phyloP scores from a whole-genome alignment of 2,797 vertebrate species.

The Vultur gryphus region DNA sequence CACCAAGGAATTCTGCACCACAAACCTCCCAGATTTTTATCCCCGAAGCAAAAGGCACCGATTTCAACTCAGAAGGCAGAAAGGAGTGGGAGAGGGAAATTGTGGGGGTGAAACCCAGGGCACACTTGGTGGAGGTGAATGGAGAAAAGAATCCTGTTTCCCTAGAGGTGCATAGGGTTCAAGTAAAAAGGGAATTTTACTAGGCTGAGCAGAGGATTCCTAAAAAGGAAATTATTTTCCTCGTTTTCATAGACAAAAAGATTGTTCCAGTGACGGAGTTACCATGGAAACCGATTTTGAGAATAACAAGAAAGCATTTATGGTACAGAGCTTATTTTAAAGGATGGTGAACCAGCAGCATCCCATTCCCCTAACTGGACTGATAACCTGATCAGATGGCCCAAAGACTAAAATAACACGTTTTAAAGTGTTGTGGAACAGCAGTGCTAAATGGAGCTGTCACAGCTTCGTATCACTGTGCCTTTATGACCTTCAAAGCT shows the following conservation, averaged over 20 bases:
- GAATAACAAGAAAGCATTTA: conserved; percentile 6
- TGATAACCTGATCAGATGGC: background rate
- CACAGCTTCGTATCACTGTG: background rate
- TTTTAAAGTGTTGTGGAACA: background rate
- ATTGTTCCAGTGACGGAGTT: background rate
- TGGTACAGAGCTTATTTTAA: conserved; percentile 5
- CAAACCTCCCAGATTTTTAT: background rate
- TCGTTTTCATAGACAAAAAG: background rate
- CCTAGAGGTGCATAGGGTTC: background rate
- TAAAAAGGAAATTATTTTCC: conserved; percentile 29
- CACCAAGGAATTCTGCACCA: background rate
- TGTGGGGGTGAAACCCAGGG: background rate
- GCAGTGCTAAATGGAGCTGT: background rate
- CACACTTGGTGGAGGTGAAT: background rate
- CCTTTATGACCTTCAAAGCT: background rate
- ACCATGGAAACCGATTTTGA: conserved; percentile 29
- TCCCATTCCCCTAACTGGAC: background rate
- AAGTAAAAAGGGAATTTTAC: background rate
- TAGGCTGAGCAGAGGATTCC: background rate
- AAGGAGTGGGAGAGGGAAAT: background rate
- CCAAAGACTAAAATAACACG: background rate
- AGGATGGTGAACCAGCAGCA: background rate
- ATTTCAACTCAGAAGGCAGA: background rate
- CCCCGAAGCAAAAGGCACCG: background rate
- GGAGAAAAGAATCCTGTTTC: background rate